A percentile compares a stretch with the other conserved stretches of the same genome.
These are phyloP conservation scores for Dolichotis patagonum DNA, from an alignment of 2,113 vertebrate species.

Conservation along the genomic window DNA sequence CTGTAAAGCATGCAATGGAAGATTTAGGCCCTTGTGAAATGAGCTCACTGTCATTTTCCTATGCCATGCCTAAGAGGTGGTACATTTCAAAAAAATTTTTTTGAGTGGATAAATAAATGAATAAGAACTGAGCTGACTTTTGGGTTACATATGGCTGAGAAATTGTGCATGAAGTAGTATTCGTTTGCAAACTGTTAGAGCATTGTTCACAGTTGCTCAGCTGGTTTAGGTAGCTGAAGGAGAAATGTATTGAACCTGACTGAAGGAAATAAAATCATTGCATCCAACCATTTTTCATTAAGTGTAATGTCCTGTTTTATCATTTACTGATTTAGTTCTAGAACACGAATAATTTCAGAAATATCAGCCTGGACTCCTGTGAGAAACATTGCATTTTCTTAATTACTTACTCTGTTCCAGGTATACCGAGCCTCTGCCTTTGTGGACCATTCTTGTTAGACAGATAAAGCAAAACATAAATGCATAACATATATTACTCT, in stretches of 20 bases:
- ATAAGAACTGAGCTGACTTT: neutral
- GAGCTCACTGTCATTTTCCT: no score
- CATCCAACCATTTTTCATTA: neutral
- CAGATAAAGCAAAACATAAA: neutral
- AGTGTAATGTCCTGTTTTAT: neutral
- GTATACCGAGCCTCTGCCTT: neutral
- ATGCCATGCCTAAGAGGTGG: neutral
- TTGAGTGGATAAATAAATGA: neutral
- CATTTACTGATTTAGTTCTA: neutral
- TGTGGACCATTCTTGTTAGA: neutral
- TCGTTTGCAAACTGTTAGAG: neutral
- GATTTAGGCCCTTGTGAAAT: fast-evolving
- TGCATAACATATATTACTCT: neutral
- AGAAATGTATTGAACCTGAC: neutral
- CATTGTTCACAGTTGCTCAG: neutral
- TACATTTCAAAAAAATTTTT: neutral
- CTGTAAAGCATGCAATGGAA: fast-evolving
- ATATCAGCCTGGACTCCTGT: neutral
- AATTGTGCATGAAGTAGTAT: neutral
- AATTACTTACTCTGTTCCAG: neutral
- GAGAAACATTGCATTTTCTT: neutral
- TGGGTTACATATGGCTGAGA: neutral
- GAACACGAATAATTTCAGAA: neutral
- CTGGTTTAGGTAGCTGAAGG: neutral
- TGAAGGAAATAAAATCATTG: neutral